Base-by-base conservation (phyloP, 2,797 vertebrate genomes). In the Pipistrellus pygmaeus region DNA sequence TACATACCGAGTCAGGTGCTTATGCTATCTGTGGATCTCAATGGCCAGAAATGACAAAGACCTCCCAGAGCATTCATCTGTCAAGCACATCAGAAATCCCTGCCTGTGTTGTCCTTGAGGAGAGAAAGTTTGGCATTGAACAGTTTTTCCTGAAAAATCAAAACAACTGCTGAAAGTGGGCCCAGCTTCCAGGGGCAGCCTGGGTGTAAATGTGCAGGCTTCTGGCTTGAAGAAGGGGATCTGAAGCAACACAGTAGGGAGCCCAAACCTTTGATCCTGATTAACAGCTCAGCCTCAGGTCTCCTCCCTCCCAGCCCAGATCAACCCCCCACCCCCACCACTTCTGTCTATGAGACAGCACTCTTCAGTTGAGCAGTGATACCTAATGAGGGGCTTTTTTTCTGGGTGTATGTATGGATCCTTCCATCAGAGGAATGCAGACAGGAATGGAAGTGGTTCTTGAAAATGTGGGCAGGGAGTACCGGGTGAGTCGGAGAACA, bases 81-180 rank as follows among this genome's bases (percentile, higher is more conserved):
- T 20, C 11, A 46, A 81, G 64, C 41, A 72, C 10, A 2, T 88
- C 8, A 25, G 93, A 96, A 95, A 91, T 53, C 76, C 27, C 57
- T 35, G 44, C 93, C 76, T 35, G 4, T 95, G 93, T 92, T 97
- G 82, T 94, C 97, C 88, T 96, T 95, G 90, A 96, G 94, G 82
- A 93, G 80, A 21, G 60, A 95, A 81, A 32, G 32, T 53, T 95
- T 95, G 96, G 93, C 96, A 95, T 90, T 60, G 85, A 95, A 44
- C 17, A 48, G 38, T 32, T 90, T 95, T 96, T 95, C 94, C 94
- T 96, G 75, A 92, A 97, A 97, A 97, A 96, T 92, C 96, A 92
- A 96, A 97, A 94, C 93, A 96, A 69, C 44, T 95, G 53, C 68
- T 75, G 68, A 1, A 21, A 85, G 93, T 88, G 72, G 96, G 85